These are phyloP conservation scores for Clarias macrocephalus DNA, from an alignment of 2,113 vertebrate genomes.

Conservation along the genomic window DNA sequence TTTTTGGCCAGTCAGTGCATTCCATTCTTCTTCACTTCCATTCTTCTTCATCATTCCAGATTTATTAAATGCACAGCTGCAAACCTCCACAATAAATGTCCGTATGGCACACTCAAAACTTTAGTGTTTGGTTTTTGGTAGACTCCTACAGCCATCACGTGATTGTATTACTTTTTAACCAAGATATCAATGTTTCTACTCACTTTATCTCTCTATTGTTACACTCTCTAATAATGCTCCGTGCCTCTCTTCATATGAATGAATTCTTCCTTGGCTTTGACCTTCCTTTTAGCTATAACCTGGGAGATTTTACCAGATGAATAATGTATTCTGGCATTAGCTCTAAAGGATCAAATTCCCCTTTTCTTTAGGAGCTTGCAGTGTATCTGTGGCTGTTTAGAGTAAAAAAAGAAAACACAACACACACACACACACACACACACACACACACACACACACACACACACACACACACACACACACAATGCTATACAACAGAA, in stretches of 20 bases:
- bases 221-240: neutral
- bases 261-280: neutral
- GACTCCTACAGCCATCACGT: neutral
- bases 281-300: constrained; percentile 15
- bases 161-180: neutral
- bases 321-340: constrained; percentile 28
- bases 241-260: neutral
- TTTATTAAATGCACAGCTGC: neutral
- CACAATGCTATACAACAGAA: neutral
- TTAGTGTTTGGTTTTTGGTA: neutral
- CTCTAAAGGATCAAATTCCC: constrained; percentile 6
- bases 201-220: constrained; percentile 4
- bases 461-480: neutral
- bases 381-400: constrained; percentile 8
- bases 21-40: neutral
- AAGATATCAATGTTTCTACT: neutral
- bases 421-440: no score
- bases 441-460: no score
- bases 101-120: neutral
- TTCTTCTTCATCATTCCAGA: constrained; percentile 10
- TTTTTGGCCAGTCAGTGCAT: no score
- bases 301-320: constrained; percentile 20
- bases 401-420: neutral
- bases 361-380: neutral
- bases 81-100: neutral